Evolutionary conservation across 2,113 vertebrate genomes (phyloP).

Genomic region (Poeciliopsis occidentalis): DNA sequence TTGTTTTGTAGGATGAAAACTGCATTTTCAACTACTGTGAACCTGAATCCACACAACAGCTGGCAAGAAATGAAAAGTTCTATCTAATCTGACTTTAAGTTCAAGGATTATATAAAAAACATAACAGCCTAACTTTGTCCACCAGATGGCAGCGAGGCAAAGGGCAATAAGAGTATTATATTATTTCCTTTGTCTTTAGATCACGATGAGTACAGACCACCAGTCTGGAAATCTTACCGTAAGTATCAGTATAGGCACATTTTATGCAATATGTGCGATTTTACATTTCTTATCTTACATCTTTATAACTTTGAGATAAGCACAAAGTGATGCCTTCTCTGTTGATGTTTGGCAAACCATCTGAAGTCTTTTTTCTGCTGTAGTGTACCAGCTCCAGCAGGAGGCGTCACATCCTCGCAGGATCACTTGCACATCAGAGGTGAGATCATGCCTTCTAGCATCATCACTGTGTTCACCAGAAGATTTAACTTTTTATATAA

Average conservation of each 20-base stretch:
- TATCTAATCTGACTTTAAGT: too few relatives aligned
- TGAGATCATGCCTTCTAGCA: constrained; percentile 43
- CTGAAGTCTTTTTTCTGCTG: constrained; percentile 32
- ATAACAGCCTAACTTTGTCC: constrained; percentile 13
- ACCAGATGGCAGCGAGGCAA: constrained; percentile 32
- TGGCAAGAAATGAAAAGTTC: background rate
- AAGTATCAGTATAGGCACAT: constrained; percentile 35
- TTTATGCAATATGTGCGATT: background rate
- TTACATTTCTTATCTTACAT: background rate
- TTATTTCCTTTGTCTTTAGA: constrained; percentile 52
- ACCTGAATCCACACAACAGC: too few relatives aligned
- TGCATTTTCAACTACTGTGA: too few relatives aligned
- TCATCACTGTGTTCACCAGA: background rate
- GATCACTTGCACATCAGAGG: constrained; percentile 80
- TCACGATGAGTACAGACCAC: constrained; percentile 78
- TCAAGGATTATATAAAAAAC: constrained; percentile 1
- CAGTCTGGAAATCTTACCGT: constrained; percentile 79
- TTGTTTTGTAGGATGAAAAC: too few relatives aligned
- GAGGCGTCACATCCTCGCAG: constrained; percentile 96
- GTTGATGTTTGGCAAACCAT: background rate
- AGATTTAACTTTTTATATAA: background rate
- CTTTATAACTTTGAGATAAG: background rate
- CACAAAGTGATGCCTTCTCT: background rate
- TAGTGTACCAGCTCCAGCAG: constrained; percentile 98
- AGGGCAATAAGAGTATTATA: background rate